Evolutionary conservation across 1,140 invertebrate genomes (phyloP).

Genomic region (Drosophila orena): DNA sequence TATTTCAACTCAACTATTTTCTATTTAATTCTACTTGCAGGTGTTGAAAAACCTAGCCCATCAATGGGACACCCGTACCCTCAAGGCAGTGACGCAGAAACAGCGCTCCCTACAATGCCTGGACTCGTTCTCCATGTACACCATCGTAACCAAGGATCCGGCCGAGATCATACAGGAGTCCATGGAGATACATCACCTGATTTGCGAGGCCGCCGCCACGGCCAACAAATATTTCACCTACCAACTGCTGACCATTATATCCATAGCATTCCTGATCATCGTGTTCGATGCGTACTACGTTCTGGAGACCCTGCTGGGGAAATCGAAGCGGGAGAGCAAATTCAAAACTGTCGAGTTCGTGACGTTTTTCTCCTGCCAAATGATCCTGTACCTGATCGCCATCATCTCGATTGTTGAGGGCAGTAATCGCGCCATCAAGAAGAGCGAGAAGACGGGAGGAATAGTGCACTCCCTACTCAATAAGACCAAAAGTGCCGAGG

Average conservation of each 20-base stretch:
- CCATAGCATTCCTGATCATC: slow-evolving; percentile 82
- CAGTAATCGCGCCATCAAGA: slow-evolving; percentile 80
- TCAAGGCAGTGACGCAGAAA: slow-evolving; percentile 68
- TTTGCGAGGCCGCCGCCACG: slow-evolving; percentile 81
- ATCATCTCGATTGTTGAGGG: slow-evolving; percentile 83
- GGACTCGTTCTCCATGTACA: slow-evolving; percentile 82
- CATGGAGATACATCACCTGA: slow-evolving; percentile 84
- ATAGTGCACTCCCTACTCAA: slow-evolving; percentile 80
- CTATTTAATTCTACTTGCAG: slow-evolving; percentile 19
- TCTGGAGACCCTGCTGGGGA: slow-evolving; percentile 80
- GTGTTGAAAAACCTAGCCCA: slow-evolving; percentile 76
- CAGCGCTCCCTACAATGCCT: slow-evolving; percentile 74
- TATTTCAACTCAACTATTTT: not conserved
- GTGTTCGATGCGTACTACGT: slow-evolving; percentile 84
- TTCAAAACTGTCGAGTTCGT: slow-evolving; percentile 83
- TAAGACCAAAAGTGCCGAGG: slow-evolving; percentile 70
- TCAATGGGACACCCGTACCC: slow-evolving; percentile 71
- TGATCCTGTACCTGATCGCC: slow-evolving; percentile 80
- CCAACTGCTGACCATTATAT: slow-evolving; percentile 80
- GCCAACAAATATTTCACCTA: slow-evolving; percentile 84
- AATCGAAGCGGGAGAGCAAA: slow-evolving; percentile 78
- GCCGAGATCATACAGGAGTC: slow-evolving; percentile 83
- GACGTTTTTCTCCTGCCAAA: slow-evolving; percentile 82
- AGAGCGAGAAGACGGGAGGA: slow-evolving; percentile 81
- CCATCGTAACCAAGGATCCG: slow-evolving; percentile 78